These are phyloP conservation scores for Myotis lucifugus DNA, from an alignment of 2,113 vertebrate genomes.

Conservation along the genomic window DNA sequence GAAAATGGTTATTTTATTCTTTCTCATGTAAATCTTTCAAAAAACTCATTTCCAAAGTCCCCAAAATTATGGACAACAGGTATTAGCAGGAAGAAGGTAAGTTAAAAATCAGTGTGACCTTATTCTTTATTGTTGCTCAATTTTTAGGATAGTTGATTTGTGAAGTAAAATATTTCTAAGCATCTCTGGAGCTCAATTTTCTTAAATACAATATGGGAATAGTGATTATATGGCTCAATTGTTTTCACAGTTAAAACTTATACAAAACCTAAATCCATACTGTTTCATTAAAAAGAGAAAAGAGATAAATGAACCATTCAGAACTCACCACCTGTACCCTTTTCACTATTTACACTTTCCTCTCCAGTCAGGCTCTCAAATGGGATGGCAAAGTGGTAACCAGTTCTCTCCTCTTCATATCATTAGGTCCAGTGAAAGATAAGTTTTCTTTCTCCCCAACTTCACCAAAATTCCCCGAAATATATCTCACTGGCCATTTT, in stretches of 20 bases:
- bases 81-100: not conserved
- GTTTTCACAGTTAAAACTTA: not conserved
- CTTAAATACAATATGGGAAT: not conserved
- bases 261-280: not conserved
- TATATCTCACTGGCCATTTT: not conserved
- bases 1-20: not conserved
- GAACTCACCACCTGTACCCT: not conserved
- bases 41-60: not conserved
- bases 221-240: not conserved
- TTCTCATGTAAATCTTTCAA: not conserved
- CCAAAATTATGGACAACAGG: not conserved
- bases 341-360: not conserved
- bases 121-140: not conserved
- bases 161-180: slow-evolving; percentile 29
- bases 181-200: not conserved
- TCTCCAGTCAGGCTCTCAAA: not conserved
- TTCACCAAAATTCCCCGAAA: not conserved
- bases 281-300: not conserved
- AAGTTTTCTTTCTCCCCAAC: not conserved
- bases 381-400: not conserved
- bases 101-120: not conserved
- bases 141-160: not conserved
- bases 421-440: not conserved
- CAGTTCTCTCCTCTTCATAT: not conserved
- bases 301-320: not conserved